Base-by-base conservation (phyloP, 2,797 vertebrate species). In the Sebastes diploproa region DNA sequence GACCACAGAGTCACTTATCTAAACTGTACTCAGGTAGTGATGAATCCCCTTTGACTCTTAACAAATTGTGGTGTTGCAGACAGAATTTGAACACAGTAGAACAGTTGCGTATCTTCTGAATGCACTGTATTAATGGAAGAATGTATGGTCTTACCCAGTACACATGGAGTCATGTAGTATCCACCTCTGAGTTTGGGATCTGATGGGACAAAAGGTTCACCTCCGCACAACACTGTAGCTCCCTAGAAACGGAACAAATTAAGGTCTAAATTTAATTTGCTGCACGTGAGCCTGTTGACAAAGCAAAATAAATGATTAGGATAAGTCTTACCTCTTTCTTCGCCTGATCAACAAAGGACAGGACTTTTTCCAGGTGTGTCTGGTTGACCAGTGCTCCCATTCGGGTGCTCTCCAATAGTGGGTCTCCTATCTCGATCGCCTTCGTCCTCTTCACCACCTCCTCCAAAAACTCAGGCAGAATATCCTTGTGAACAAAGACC, bases 371-470 rank as follows among this genome's bases (percentile, higher is more conserved):
- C 73, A 98, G 93, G 88, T 99, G 98, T 9, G 95, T 86, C 4
- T 1, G 87, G 90, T 95, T 99, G 92, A 99, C 97, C 77, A 99
- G 96, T 0, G 98, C 96, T 71, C 98, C 98, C 98, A 99, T 99
- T 63, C 97, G 94, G 0, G 98, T 99, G 56, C 94, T 96, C 68
- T 98, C 97, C 76, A 97, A 83, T 3, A 99, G 95, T 0, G 98
- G 98, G 86, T 99, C 98, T 64, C 98, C 98, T 59, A 99, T 93
- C 87, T 96, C 91, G 55, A 99, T 99, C 2, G 93, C 95, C 79
- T 93, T 92, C 2, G 97, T 98, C 90, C 95, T 96, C 79, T 93
- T 96, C 83, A 99, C 96, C 83, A 99, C 97, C 83, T 97, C 95
- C 72, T 97, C 88, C 29, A 97, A 93, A 90, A 99, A 99, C 62